Evolutionary conservation across 2,797 vertebrate species (phyloP).

Genomic region (Pangasius sanitwongsei): DNA sequence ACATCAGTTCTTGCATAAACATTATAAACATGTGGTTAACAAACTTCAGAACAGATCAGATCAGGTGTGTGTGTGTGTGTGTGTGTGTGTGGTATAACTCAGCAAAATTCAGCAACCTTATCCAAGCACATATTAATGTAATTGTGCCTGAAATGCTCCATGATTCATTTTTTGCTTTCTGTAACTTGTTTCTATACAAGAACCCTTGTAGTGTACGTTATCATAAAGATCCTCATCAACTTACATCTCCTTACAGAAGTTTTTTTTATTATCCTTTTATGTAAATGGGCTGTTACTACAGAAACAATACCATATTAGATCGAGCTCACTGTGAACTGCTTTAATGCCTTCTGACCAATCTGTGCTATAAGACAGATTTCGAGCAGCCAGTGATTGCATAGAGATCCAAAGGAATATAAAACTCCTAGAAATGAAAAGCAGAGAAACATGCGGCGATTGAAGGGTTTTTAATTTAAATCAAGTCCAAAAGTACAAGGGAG

Average conservation of each 20-base stretch:
- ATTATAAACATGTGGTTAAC: neutral
- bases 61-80: neutral
- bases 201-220: neutral
- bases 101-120: neutral
- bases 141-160: neutral
- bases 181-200: neutral
- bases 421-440: neutral
- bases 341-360: neutral
- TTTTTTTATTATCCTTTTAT: no score
- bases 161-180: neutral
- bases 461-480: conserved; percentile 59
- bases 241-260: no score
- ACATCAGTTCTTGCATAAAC: neutral
- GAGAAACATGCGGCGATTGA: neutral
- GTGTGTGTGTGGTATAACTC: neutral
- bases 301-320: neutral
- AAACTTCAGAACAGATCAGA: no score
- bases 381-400: neutral
- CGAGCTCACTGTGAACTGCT: neutral
- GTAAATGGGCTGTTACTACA: neutral
- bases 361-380: neutral
- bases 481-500: conserved; percentile 43
- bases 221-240: neutral
- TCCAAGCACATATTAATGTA: neutral
- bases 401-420: neutral